A percentile compares a stretch with the other conserved stretches of the same genome.
These are phyloP conservation scores for Danaus chrysippus DNA, from an alignment of 2,888 invertebrate species.

Conservation along the genomic window DNA sequence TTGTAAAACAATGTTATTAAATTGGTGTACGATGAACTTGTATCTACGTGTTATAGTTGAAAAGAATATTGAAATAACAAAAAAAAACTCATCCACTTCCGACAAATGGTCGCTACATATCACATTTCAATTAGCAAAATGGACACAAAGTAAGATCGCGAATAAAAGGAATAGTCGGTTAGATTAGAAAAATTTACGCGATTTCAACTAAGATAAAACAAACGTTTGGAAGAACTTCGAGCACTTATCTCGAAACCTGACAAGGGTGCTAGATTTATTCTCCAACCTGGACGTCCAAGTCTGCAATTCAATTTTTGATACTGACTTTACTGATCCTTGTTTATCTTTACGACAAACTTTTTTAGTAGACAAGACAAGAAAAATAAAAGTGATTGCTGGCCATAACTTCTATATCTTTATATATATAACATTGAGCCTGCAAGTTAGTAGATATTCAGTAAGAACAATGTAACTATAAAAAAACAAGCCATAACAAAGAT, in stretches of 20 bases:
- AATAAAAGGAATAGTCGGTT: constrained; percentile 39
- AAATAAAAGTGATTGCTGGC: no score
- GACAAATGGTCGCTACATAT: constrained; percentile 12
- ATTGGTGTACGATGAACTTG: no score
- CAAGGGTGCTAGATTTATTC: constrained; percentile 53
- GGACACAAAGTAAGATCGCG: constrained; percentile 27
- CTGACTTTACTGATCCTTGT: constrained; percentile 19
- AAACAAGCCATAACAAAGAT: no score
- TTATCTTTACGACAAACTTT: no score
- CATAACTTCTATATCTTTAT: no score
- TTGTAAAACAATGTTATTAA: no score
- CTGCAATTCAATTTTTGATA: constrained; percentile 24
- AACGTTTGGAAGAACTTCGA: constrained; percentile 48
- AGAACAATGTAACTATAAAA: no score
- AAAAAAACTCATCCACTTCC: not conserved
- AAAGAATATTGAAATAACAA: not conserved
- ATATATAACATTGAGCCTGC: no score
- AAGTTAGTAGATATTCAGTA: no score
- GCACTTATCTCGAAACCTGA: constrained; percentile 53
- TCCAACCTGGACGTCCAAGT: constrained; percentile 14
- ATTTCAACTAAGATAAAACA: constrained; percentile 46
- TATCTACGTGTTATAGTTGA: not conserved
- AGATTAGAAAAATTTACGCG: constrained; percentile 69
- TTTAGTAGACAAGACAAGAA: no score
- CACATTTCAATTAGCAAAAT: constrained; percentile 28